phyloP scores from a whole-genome alignment of 2,113 vertebrate species.

The Lathamus discolor region DNA sequence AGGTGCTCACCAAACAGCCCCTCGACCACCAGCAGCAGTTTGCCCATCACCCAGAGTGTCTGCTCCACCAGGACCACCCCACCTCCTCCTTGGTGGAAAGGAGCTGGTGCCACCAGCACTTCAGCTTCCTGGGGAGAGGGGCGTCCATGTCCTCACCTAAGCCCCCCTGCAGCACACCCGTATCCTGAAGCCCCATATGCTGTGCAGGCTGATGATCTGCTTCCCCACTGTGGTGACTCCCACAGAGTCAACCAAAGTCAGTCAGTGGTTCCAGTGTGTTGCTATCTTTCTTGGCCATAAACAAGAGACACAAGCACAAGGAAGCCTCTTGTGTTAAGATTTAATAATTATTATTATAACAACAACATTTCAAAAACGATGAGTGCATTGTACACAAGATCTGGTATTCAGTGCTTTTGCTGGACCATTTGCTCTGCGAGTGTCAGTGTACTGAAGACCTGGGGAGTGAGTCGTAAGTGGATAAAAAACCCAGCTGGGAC shows the following conservation, averaged over 20 bases:
- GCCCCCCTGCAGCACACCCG: neutral
- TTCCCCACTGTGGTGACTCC: conserved; percentile 81
- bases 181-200: neutral
- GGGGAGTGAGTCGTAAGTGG: conserved; percentile 50
- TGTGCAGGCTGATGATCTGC: conserved; percentile 62
- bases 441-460: conserved; percentile 37
- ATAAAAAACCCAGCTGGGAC: conserved; percentile 53
- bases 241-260: neutral
- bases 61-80: neutral
- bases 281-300: neutral
- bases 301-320: neutral
- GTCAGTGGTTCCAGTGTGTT: neutral
- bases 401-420: conserved; percentile 58
- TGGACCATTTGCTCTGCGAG: conserved; percentile 49
- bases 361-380: conserved; percentile 49
- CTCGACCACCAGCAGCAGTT: conserved; percentile 71
- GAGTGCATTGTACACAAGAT: conserved; percentile 46
- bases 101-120: conserved; percentile 69
- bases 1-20: conserved; percentile 78
- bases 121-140: conserved; percentile 62
- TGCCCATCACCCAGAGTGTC: conserved; percentile 69
- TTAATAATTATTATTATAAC: conserved; percentile 56
- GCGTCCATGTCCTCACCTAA: neutral
- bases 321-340: conserved; percentile 34
- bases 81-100: neutral